Conservation (phyloP, 2,888 invertebrate genomes). For the Branchinecta sandiegonensis region DNA sequence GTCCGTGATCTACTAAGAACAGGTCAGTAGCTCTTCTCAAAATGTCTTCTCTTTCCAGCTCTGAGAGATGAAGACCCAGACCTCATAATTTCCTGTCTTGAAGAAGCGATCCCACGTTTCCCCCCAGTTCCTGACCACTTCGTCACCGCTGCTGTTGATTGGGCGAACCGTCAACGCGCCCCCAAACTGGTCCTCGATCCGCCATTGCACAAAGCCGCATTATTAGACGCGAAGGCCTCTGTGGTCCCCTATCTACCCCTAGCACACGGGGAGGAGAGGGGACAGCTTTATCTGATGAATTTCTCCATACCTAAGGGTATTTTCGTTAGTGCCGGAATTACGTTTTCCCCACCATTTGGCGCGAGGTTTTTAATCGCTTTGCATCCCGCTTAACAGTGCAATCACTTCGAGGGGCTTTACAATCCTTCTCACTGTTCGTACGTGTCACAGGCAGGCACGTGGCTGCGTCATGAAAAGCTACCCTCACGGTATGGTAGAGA, state of each 20-base stretch:
- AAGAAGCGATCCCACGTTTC: neutral
- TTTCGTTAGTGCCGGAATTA: neutral
- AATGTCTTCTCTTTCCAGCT: neutral
- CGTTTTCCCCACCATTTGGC: neutral
- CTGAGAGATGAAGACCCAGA: conserved; percentile 8
- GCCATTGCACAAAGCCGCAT: neutral
- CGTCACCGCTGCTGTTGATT: neutral
- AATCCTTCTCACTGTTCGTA: too few relatives aligned
- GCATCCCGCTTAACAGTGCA: neutral
- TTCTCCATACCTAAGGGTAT: conserved; percentile 3
- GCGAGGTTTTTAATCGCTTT: conserved; percentile 9
- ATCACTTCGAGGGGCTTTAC: too few relatives aligned
- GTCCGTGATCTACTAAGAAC: too few relatives aligned
- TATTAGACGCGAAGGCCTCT: neutral
- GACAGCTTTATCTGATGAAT: conserved; percentile 5
- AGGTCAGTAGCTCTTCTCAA: too few relatives aligned
- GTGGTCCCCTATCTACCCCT: conserved; percentile 1
- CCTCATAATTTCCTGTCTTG: neutral
- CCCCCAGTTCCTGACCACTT: neutral
- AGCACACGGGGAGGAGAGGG: neutral
- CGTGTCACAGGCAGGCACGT: too few relatives aligned
- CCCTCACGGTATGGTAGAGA: too few relatives aligned
- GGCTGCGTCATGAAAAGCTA: too few relatives aligned
- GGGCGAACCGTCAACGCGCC: conserved; percentile 3
- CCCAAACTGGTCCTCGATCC: conserved; percentile 6